phyloP scores from a whole-genome alignment of 2,797 vertebrate genomes.

The Ambastaia sidthimunki region DNA sequence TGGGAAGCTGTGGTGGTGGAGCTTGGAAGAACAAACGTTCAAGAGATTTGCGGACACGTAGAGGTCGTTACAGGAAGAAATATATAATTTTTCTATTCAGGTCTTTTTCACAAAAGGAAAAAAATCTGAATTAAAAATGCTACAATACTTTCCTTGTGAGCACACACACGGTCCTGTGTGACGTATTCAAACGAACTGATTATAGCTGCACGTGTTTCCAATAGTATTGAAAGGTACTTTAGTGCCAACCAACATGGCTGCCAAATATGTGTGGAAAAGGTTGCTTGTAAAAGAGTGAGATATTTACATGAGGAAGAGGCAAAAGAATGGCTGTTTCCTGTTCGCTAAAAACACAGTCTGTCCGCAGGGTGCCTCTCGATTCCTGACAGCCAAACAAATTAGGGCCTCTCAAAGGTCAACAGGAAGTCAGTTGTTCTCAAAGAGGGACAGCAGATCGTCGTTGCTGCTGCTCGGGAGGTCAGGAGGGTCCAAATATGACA shows the following conservation, averaged over 20 bases:
- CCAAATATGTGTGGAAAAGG: conserved; percentile 74
- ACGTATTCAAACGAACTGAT: conserved; percentile 76
- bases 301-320: conserved; percentile 81
- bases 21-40: conserved; percentile 87
- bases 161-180: conserved; percentile 78
- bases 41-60: conserved; percentile 78
- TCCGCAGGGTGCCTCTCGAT: conserved; percentile 71
- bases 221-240: conserved; percentile 80
- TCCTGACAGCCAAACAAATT: conserved; percentile 73
- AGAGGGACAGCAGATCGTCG: conserved; percentile 97
- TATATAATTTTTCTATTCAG: conserved; percentile 60
- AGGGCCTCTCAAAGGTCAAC: conserved; percentile 39
- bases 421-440: conserved; percentile 94
- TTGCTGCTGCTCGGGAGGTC: conserved; percentile 99
- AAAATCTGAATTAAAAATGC: conserved; percentile 70
- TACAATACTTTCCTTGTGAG: conserved; percentile 76
- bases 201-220: conserved; percentile 84
- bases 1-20: conserved; percentile 66
- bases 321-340: conserved; percentile 64
- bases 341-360: conserved; percentile 66
- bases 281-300: conserved; percentile 79
- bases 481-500: conserved; percentile 97
- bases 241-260: conserved; percentile 80
- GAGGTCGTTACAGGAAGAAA: conserved; percentile 72
- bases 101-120: conserved; percentile 71